A percentile compares a stretch with the other conserved stretches of the same genome.
Conservation (phyloP, 2,113 vertebrate species). For the Psettodes erumei region DNA sequence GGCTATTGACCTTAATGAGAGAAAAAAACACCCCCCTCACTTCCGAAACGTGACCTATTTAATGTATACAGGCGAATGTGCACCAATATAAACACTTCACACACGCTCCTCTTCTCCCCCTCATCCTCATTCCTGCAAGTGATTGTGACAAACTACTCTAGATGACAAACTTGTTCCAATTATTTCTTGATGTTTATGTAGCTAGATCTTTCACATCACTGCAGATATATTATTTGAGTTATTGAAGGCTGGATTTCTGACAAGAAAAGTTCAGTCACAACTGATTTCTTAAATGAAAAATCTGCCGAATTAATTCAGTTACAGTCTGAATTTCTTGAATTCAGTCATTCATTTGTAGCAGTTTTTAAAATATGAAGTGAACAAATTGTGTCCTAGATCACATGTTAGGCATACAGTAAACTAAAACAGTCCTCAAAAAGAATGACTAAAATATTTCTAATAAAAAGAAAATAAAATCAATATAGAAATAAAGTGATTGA, state of each 20-base stretch:
- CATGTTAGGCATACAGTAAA: too few species aligned
- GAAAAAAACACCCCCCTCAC: constrained; percentile 26
- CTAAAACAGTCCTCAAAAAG: too few species aligned
- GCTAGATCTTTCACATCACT: not conserved
- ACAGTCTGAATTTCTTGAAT: not conserved
- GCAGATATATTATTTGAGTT: not conserved
- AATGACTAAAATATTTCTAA: too few species aligned
- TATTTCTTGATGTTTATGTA: constrained; percentile 2
- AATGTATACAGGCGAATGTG: constrained; percentile 11
- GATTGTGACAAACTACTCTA: not conserved
- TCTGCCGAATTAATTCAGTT: not conserved
- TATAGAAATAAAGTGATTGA: too few species aligned
- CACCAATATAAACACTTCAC: constrained; percentile 1
- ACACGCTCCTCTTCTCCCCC: not conserved
- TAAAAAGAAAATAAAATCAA: too few species aligned
- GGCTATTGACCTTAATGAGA: constrained; percentile 56
- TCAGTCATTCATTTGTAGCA: not conserved
- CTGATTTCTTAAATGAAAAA: not conserved
- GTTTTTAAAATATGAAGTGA: too few species aligned
- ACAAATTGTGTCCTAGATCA: too few species aligned
- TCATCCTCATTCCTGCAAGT: constrained; percentile 4
- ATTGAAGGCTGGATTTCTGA: not conserved
- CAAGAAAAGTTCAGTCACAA: not conserved
- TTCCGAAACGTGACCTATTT: constrained; percentile 49
- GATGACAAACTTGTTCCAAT: constrained; percentile 12